Base-by-base conservation (phyloP, 2,113 vertebrate species). In the Heptranchias perlo region DNA sequence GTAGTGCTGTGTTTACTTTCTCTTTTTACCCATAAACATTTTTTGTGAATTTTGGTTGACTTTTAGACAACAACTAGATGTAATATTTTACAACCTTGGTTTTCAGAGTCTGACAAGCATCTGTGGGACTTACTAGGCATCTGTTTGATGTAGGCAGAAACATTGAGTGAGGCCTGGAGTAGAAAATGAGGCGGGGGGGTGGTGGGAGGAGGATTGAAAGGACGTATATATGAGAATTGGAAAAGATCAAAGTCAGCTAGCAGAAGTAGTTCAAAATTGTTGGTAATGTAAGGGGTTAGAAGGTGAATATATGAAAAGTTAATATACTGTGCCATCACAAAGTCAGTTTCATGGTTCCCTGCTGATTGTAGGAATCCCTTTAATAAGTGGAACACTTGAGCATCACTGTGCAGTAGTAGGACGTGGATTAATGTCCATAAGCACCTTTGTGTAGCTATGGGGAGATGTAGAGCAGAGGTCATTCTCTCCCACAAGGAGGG, bases 241-340 rank as follows among this genome's bases (percentile, higher is more conserved):
- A 93, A 93, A 62, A 93, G 35, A 62, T 93, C 89, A 62, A 93
- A 93, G 89, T 7, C 31, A 93, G 89, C 35, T 0, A n/a, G 10
- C 31, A 91, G 39, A 44, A 61, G 52, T 5, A 61, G 87, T 58
- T 61, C 31, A 58, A 61, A 92, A 35, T n/a, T 61, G 52, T 62
- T 93, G 58, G 58, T 39, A 61, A 61, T 91, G 52, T 91, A 58
- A 54, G 44, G 49, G 87, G 52, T 58, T 91, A 58, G 49, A 58
- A 8, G 28, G 78, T 44, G 78, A 82, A 35, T 91, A 91, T 91
- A 54, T 89, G 86, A 58, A 89, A 89, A 54, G 86, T 89, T 89
- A 89, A 54, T 58, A 31, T 13, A 58, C 86, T 1, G 49, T 89
- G 86, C 86, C 86, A 89, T 35, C 86, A 58, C 25, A 35, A 54